A percentile compares a stretch with the other conserved stretches of the same genome.
These are phyloP conservation scores for Diceros bicornis DNA, from an alignment of 2,797 vertebrate genomes.

Conservation along the genomic window DNA sequence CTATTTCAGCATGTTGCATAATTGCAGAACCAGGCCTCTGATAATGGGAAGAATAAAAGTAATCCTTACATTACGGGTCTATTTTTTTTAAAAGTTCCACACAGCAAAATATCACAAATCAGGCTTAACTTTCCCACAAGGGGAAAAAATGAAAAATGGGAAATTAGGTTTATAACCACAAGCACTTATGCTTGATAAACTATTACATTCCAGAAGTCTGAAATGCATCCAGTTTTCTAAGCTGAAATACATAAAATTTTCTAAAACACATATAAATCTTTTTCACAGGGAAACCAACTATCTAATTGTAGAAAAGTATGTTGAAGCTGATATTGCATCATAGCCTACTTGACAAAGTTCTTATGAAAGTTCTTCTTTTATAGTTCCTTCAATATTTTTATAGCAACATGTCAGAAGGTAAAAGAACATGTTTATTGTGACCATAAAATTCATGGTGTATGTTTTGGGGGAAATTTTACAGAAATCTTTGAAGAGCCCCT, in stretches of 20 bases:
- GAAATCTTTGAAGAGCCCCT: neutral
- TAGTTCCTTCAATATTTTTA: constrained; percentile 8
- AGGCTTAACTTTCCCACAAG: constrained; percentile 10
- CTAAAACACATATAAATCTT: constrained; percentile 23
- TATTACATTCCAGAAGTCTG: neutral
- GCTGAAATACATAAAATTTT: neutral
- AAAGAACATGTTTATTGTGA: neutral
- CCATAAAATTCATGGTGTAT: neutral
- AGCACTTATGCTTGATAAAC: neutral
- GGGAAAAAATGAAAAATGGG: neutral
- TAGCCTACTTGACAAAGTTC: neutral
- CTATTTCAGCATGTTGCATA: neutral
- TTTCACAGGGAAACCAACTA: neutral
- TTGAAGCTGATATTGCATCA: neutral
- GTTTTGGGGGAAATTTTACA: neutral
- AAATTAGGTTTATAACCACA: neutral
- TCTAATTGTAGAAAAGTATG: constrained; percentile 40
- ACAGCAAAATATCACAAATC: constrained; percentile 44
- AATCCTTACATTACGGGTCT: neutral
- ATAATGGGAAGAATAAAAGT: neutral
- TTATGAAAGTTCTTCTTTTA: neutral
- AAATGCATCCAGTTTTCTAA: neutral
- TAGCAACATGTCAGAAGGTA: neutral
- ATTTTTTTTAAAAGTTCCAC: neutral
- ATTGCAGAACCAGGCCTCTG: neutral